Conservation (phyloP, 2,888 invertebrate species). For the Yponomeuta evonymella region DNA sequence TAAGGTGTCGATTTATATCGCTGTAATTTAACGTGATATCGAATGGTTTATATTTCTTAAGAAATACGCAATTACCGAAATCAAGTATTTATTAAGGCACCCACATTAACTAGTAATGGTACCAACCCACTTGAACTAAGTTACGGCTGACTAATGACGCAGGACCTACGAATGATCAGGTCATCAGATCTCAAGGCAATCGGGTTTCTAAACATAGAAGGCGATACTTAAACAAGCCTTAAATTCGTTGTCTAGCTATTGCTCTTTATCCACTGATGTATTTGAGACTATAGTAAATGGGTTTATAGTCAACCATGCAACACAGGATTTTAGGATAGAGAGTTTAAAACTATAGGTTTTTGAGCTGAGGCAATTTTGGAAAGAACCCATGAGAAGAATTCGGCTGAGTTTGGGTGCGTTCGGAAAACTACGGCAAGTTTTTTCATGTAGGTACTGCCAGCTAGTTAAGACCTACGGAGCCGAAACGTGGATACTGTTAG, state of each 20-base stretch:
- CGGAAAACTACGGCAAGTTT: too few species aligned
- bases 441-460: too few species aligned
- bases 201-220: conserved; percentile 39
- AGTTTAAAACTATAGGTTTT: too few species aligned
- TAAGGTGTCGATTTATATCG: not conserved
- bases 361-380: too few species aligned
- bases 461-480: too few species aligned
- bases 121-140: not conserved
- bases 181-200: conserved; percentile 54
- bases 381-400: too few species aligned
- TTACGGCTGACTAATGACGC: conserved; percentile 3
- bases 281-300: too few species aligned
- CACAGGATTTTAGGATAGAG: too few species aligned
- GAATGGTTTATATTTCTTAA: not conserved
- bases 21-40: conserved; percentile 8
- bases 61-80: not conserved
- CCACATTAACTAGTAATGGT: not conserved
- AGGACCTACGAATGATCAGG: conserved; percentile 8
- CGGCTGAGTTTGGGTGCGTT: too few species aligned
- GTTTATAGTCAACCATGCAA: too few species aligned
- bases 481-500: too few species aligned
- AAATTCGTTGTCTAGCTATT: not conserved
- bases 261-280: not conserved
- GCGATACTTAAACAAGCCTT: conserved; percentile 17
- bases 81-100: not conserved